These are phyloP conservation scores for Narcine bancroftii DNA, from an alignment of 2,113 vertebrate genomes.

Conservation along the genomic window DNA sequence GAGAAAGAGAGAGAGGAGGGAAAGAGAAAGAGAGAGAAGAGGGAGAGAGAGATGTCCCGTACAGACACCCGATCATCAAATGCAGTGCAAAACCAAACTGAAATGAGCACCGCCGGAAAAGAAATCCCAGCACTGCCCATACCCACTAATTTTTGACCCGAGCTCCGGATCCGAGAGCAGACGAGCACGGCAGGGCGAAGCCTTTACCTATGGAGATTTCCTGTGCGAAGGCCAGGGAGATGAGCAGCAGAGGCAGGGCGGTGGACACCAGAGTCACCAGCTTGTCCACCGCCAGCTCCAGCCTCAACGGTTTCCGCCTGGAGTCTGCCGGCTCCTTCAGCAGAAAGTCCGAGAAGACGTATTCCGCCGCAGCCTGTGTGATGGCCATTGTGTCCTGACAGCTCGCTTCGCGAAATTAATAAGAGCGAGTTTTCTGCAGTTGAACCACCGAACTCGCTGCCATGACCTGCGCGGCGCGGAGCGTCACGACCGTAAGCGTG, in stretches of 20 bases:
- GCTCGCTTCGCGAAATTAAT: background rate
- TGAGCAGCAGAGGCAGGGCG: conserved; percentile 85
- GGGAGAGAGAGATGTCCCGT: too few species aligned
- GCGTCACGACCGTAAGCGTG: background rate
- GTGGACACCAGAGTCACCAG: conserved; percentile 80
- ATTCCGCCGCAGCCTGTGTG: conserved; percentile 85
- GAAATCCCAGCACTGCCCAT: too few species aligned
- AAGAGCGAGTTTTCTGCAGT: background rate
- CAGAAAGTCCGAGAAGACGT: conserved; percentile 89
- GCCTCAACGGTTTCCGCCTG: conserved; percentile 78
- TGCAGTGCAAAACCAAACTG: too few species aligned
- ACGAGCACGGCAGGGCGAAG: background rate
- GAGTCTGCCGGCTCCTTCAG: conserved; percentile 76
- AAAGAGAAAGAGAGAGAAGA: too few species aligned
- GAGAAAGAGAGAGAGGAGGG: too few species aligned
- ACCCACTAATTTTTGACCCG: too few species aligned
- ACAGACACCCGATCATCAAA: too few species aligned
- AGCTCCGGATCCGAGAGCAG: too few species aligned
- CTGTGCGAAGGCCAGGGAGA: conserved; percentile 91
- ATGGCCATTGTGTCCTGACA: conserved; percentile 70
- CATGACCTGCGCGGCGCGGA: background rate
- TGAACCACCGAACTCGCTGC: background rate
- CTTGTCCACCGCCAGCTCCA: conserved; percentile 84
- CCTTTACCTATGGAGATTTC: conserved; percentile 84
- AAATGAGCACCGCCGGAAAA: too few species aligned